A percentile compares a stretch with the other conserved stretches of the same genome.
These are phyloP conservation scores for Microtus montanus DNA, from an alignment of 2,113 vertebrate genomes.

Conservation along the genomic window DNA sequence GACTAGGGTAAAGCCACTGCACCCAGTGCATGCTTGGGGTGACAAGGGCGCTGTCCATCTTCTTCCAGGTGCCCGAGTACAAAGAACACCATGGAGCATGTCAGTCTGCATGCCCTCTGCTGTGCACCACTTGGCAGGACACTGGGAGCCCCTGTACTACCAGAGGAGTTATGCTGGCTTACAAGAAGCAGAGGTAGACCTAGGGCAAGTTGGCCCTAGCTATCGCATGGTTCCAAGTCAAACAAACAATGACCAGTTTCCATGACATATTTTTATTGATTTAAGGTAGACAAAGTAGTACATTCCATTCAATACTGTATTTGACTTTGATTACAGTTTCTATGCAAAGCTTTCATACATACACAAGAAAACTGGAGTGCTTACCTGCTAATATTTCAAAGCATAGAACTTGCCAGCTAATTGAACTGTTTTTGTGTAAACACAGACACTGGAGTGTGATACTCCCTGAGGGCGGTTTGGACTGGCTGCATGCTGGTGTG, in stretches of 20 bases:
- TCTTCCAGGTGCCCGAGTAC: constrained; percentile 63
- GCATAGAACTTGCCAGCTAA: not conserved
- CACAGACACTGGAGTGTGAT: not conserved
- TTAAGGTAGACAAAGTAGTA: constrained; percentile 52
- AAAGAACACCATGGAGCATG: constrained; percentile 48
- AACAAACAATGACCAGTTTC: constrained; percentile 84
- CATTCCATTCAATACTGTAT: constrained; percentile 71
- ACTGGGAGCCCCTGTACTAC: not conserved
- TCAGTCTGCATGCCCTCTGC: not conserved
- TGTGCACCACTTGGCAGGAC: not conserved
- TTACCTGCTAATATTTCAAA: constrained; percentile 75
- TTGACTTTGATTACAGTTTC: constrained; percentile 69
- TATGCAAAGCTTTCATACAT: constrained; percentile 57
- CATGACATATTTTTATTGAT: constrained; percentile 86
- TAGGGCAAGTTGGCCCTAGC: not conserved
- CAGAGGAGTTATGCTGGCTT: not conserved
- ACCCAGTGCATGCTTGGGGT: constrained; percentile 40
- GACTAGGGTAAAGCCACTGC: not conserved
- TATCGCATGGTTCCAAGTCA: constrained; percentile 73
- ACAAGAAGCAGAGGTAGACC: not conserved
- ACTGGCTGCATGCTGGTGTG: not conserved
- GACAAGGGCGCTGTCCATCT: constrained; percentile 63
- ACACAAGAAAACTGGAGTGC: constrained; percentile 50
- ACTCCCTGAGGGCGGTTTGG: not conserved
- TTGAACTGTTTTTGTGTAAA: not conserved